A percentile compares a stretch with the other conserved stretches of the same genome.
Evolutionary conservation across 30 jellyfish, hydroid and myxozoan species (phyloP).

Genomic region (Aurelia sp.): DNA sequence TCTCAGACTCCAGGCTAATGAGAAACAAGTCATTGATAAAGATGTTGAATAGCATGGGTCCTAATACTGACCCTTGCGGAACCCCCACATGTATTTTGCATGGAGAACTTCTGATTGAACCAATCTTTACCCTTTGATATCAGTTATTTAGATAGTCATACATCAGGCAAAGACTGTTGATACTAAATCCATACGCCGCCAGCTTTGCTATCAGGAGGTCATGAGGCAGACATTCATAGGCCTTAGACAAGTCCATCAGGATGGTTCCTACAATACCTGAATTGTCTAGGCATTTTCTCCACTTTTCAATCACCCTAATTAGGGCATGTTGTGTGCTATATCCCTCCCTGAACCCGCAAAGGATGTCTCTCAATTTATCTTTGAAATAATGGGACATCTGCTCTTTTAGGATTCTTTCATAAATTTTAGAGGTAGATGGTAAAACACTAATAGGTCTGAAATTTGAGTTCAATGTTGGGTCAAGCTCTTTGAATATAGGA

Average conservation of each 20-base stretch:
- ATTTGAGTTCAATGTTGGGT: background rate
- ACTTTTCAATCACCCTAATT: background rate
- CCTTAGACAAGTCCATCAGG: constrained; percentile 5
- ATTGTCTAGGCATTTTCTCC: constrained; percentile 15
- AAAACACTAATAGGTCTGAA: constrained; percentile 20
- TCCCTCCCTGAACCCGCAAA: background rate
- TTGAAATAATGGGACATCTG: background rate
- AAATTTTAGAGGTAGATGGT: constrained; percentile 10
- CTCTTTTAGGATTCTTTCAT: constrained; percentile 1
- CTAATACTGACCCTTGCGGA: constrained; percentile 25
- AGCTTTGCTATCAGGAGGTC: constrained; percentile 36
- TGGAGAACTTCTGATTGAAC: background rate
- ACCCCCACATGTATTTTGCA: constrained; percentile 12
- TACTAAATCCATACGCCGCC: constrained; percentile 29
- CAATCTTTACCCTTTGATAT: constrained; percentile 25
- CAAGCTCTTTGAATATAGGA: background rate
- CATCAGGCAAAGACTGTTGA: constrained; percentile 16
- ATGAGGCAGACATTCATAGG: constrained; percentile 25
- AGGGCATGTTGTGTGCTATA: constrained; percentile 43
- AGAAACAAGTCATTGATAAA: background rate
- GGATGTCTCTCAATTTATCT: background rate
- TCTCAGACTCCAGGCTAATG: constrained; percentile 4
- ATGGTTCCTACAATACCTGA: constrained; percentile 10
- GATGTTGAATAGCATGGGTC: constrained; percentile 29
- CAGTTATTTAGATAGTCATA: constrained; percentile 11